Conservation (phyloP, 2,888 invertebrate species). For the Acanthoscelides obtectus region DNA sequence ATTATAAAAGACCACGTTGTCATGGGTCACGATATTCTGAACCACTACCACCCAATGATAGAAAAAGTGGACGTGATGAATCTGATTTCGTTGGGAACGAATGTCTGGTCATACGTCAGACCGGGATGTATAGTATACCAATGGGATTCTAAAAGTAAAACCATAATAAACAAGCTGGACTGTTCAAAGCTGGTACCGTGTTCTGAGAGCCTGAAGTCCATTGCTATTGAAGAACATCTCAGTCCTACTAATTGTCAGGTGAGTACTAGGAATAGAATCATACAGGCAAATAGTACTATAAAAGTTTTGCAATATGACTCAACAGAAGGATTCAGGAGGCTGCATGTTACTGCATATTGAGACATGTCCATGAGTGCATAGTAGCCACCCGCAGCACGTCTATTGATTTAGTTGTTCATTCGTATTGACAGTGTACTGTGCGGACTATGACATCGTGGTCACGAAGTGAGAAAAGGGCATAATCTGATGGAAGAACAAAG, state of each 20-base stretch:
- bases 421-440: too few relatives aligned
- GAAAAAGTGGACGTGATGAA: conserved; percentile 66
- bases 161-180: conserved; percentile 75
- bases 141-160: conserved; percentile 69
- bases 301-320: too few relatives aligned
- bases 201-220: conserved; percentile 86
- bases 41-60: conserved; percentile 56
- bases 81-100: conserved; percentile 58
- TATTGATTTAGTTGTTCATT: too few relatives aligned
- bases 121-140: conserved; percentile 87
- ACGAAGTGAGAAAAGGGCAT: too few relatives aligned
- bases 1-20: conserved; percentile 67
- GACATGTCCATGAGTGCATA: too few relatives aligned
- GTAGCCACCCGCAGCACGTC: too few relatives aligned
- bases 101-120: conserved; percentile 76
- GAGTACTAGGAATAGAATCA: conserved; percentile 10
- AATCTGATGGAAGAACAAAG: too few relatives aligned
- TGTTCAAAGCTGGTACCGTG: conserved; percentile 89
- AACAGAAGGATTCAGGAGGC: too few relatives aligned
- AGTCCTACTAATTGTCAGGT: conserved; percentile 74
- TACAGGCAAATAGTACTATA: too few relatives aligned
- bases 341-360: too few relatives aligned
- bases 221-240: conserved; percentile 82
- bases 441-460: too few relatives aligned
- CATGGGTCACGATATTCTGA: conserved; percentile 65